Evolutionary conservation across 92 coral and sea anemone species (phyloP).

Genomic region (Parazoanthus atlanticus): DNA sequence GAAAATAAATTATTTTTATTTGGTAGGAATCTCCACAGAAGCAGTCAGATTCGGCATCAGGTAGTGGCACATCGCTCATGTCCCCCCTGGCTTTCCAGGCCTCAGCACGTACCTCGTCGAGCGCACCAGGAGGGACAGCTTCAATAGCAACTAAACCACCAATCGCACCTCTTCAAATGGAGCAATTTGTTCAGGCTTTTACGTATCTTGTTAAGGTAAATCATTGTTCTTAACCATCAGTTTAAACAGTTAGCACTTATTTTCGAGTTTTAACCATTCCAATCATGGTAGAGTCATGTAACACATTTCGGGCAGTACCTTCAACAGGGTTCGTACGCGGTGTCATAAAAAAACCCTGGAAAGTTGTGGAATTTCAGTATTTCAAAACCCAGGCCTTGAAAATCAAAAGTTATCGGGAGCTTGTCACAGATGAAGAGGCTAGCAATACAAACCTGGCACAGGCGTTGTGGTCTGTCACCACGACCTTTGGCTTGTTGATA

Average conservation of each 20-base stretch:
- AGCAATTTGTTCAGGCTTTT: conserved; percentile 86
- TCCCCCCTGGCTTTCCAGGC: conserved; percentile 94
- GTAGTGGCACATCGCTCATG: conserved; percentile 75
- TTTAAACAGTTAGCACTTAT: not conserved
- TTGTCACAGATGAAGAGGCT: too few relatives aligned
- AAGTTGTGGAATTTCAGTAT: too few relatives aligned
- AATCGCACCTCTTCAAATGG: conserved; percentile 78
- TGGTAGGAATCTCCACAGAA: conserved; percentile 76
- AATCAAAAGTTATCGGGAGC: too few relatives aligned
- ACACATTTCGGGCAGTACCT: not conserved
- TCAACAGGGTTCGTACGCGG: too few relatives aligned
- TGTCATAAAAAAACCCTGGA: too few relatives aligned
- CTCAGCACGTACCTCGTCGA: conserved; percentile 49
- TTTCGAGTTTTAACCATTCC: not conserved
- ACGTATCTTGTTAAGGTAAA: conserved; percentile 86
- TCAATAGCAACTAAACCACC: conserved; percentile 65
- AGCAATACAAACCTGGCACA: too few relatives aligned
- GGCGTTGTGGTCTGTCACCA: too few relatives aligned
- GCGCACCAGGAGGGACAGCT: conserved; percentile 43
- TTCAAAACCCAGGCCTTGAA: too few relatives aligned
- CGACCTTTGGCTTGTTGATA: too few relatives aligned
- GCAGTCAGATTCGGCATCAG: conserved; percentile 45
- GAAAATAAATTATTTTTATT: not conserved
- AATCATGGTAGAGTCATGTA: not conserved
- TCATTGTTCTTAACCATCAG: not conserved